Percentiles rank a stretch among this genome's conserved stretches.
Evolutionary conservation across 2,113 vertebrate species (phyloP).

Genomic region (Beaufortia kweichowensis): DNA sequence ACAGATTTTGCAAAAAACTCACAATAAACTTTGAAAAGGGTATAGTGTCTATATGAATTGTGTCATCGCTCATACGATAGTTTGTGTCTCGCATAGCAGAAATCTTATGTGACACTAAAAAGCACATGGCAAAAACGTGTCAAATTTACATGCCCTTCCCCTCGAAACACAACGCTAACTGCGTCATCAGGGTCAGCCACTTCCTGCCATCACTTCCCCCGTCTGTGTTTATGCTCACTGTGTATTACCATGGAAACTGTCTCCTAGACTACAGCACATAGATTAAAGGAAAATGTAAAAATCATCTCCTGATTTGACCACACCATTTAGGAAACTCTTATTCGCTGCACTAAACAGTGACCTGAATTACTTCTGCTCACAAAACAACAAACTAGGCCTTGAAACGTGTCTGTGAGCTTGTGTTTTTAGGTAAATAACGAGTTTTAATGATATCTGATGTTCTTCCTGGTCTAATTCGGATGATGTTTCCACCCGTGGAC

Average conservation of each 20-base stretch:
- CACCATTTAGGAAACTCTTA: constrained; percentile 34
- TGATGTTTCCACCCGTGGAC: constrained; percentile 12
- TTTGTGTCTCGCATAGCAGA: background rate
- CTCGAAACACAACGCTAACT: background rate
- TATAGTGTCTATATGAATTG: too few relatives aligned
- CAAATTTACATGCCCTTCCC: constrained; percentile 8
- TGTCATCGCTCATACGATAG: background rate
- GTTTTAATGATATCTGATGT: constrained; percentile 11
- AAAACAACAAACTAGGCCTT: background rate
- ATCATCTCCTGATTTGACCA: constrained; percentile 26
- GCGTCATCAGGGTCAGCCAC: constrained; percentile 45
- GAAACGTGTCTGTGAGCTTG: background rate
- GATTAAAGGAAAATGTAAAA: constrained; percentile 17
- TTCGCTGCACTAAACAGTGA: background rate
- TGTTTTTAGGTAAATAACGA: constrained; percentile 20
- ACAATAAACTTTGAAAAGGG: too few relatives aligned
- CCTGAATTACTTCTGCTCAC: background rate
- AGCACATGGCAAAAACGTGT: constrained; percentile 37
- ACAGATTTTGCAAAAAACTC: background rate
- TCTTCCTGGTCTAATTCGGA: constrained; percentile 36
- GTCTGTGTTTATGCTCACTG: constrained; percentile 55
- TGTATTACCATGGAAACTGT: constrained; percentile 51
- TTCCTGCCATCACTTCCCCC: constrained; percentile 51
- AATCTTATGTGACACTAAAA: background rate
- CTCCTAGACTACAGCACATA: constrained; percentile 31